These are phyloP conservation scores for Sitophilus oryzae DNA, from an alignment of 1,140 invertebrate genomes.

Conservation along the genomic window DNA sequence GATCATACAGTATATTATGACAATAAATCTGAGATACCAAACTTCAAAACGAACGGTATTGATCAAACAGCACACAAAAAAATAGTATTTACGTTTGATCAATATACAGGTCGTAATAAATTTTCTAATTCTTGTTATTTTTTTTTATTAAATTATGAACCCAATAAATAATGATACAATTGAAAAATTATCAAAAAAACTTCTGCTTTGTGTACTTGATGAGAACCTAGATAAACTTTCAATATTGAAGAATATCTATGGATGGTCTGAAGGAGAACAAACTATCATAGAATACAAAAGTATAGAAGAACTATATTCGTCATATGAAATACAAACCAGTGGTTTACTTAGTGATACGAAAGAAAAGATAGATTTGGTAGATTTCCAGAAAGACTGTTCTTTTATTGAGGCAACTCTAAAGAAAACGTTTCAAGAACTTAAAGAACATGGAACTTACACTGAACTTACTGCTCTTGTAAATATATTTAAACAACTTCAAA, in stretches of 20 bases:
- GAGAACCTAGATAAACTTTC: slow-evolving; percentile 22
- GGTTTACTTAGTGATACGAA: slow-evolving; percentile 1
- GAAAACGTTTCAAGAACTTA: slow-evolving; percentile 19
- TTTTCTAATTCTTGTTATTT: too few species aligned
- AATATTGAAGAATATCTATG: slow-evolving; percentile 18
- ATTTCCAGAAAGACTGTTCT: slow-evolving; percentile 19
- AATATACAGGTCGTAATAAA: too few species aligned
- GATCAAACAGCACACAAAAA: too few species aligned
- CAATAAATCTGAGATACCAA: too few species aligned
- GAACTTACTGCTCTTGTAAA: slow-evolving; percentile 4
- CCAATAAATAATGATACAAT: not conserved
- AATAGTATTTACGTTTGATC: too few species aligned
- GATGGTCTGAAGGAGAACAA: slow-evolving; percentile 12
- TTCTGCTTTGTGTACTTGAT: slow-evolving; percentile 14
- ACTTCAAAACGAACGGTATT: too few species aligned
- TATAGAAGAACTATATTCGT: slow-evolving; percentile 15
- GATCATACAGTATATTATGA: too few species aligned
- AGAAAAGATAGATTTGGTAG: slow-evolving; percentile 9
- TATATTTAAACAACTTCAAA: slow-evolving; percentile 16
- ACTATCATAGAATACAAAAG: slow-evolving; percentile 13
- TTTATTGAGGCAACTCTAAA: slow-evolving; percentile 18
- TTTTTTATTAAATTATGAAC: too few species aligned
- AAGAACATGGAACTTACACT: slow-evolving; percentile 10
- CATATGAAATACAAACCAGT: slow-evolving; percentile 9
- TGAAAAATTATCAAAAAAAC: slow-evolving; percentile 3